These are phyloP conservation scores for Bombus balteatus DNA, from an alignment of 1,140 invertebrate species.

Conservation along the genomic window DNA sequence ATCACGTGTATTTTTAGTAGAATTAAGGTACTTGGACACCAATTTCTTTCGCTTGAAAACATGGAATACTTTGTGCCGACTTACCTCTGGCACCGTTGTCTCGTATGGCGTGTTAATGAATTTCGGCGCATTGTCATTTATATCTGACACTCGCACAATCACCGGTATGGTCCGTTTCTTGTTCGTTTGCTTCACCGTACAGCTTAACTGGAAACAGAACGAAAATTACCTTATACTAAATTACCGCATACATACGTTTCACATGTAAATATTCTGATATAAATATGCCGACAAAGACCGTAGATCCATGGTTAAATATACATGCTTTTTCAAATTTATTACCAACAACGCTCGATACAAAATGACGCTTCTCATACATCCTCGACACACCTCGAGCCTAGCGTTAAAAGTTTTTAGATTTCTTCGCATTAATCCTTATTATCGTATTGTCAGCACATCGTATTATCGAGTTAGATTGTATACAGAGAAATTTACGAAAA, in stretches of 20 bases:
- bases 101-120: conserved; percentile 92
- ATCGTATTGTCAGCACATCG: too few species aligned
- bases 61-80: conserved; percentile 44
- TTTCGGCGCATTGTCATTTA: conserved; percentile 93
- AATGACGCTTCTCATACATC: too few species aligned
- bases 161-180: conserved; percentile 92
- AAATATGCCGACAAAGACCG: too few species aligned
- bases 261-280: too few species aligned
- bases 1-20: not conserved
- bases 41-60: not conserved
- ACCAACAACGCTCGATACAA: too few species aligned
- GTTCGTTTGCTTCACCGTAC: conserved; percentile 89
- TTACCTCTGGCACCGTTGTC: conserved; percentile 93
- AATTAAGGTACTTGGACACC: conserved; percentile 19
- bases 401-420: not conserved
- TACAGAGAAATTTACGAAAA: too few species aligned
- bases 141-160: conserved; percentile 94
- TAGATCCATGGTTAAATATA: too few species aligned
- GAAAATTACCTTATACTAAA: not conserved
- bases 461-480: not conserved
- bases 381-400: too few species aligned
- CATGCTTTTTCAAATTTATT: too few species aligned
- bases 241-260: too few species aligned
- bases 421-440: not conserved
- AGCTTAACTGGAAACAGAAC: conserved; percentile 86